These are phyloP conservation scores for Acronicta aceris DNA, from an alignment of 2,888 invertebrate species.

Conservation along the genomic window DNA sequence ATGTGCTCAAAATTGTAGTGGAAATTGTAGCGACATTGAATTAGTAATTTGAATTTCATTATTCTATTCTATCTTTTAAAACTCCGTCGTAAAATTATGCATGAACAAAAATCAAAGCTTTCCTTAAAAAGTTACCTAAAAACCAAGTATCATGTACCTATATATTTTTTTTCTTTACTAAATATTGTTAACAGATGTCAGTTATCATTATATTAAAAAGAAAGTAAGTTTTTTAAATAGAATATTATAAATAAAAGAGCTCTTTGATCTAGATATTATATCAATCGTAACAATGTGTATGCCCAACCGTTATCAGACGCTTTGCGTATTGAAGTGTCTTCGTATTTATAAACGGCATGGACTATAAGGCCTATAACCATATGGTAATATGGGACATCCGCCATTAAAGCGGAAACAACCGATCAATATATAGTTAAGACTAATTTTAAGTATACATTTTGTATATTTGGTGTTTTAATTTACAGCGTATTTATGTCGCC, in stretches of 20 bases:
- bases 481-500: constrained; percentile 26
- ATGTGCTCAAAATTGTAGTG: neutral
- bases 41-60: too few species aligned
- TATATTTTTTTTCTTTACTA: too few species aligned
- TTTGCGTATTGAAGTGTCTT: constrained; percentile 53
- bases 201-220: too few species aligned
- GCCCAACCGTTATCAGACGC: constrained; percentile 50
- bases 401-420: constrained; percentile 19
- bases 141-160: too few species aligned
- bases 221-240: neutral
- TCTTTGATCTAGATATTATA: constrained; percentile 44
- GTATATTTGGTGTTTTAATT: constrained; percentile 62
- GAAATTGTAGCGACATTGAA: neutral
- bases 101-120: too few species aligned
- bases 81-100: too few species aligned
- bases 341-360: constrained; percentile 51
- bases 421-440: constrained; percentile 53
- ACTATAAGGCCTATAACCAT: constrained; percentile 52
- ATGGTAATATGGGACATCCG: constrained; percentile 19
- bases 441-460: constrained; percentile 62
- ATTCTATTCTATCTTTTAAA: too few species aligned
- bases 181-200: too few species aligned
- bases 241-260: constrained; percentile 30
- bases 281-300: constrained; percentile 30
- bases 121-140: too few species aligned